These are phyloP conservation scores for Hormiphora californensis DNA, from an alignment of 37 sponge, comb jelly and placozoan genomes.

Conservation along the genomic window DNA sequence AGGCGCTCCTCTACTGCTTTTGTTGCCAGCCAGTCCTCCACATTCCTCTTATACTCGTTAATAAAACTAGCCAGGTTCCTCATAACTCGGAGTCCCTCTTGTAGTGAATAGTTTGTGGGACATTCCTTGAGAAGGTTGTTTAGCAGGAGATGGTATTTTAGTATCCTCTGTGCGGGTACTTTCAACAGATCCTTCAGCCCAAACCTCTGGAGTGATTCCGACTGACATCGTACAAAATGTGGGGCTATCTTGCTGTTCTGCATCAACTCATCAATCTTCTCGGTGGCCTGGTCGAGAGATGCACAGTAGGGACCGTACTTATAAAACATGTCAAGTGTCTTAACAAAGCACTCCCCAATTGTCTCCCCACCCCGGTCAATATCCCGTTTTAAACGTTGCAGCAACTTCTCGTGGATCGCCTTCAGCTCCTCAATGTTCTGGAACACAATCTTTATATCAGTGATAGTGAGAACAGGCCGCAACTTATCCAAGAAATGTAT, in stretches of 20 bases:
- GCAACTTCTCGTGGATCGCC: slow-evolving; percentile 1
- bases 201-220: slow-evolving; percentile 10
- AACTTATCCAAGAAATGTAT: slow-evolving; percentile 23
- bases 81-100: slow-evolving; percentile 37
- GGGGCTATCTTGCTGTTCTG: neutral
- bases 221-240: neutral
- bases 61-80: neutral
- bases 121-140: neutral
- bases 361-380: slow-evolving; percentile 8
- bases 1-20: slow-evolving; percentile 38
- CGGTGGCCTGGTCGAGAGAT: neutral
- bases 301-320: slow-evolving; percentile 47
- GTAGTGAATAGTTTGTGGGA: neutral
- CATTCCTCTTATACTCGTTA: slow-evolving; percentile 30
- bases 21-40: slow-evolving; percentile 1
- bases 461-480: neutral
- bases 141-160: slow-evolving; percentile 25
- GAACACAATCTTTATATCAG: slow-evolving; percentile 7
- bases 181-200: slow-evolving; percentile 32
- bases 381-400: neutral
- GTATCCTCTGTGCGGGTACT: slow-evolving; percentile 45
- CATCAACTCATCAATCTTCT: slow-evolving; percentile 36
- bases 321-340: slow-evolving; percentile 1
- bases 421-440: slow-evolving; percentile 45
- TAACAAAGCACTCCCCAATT: slow-evolving; percentile 19